phyloP scores from a whole-genome alignment of 2,113 vertebrate species.

The Micronycteris hirsuta region DNA sequence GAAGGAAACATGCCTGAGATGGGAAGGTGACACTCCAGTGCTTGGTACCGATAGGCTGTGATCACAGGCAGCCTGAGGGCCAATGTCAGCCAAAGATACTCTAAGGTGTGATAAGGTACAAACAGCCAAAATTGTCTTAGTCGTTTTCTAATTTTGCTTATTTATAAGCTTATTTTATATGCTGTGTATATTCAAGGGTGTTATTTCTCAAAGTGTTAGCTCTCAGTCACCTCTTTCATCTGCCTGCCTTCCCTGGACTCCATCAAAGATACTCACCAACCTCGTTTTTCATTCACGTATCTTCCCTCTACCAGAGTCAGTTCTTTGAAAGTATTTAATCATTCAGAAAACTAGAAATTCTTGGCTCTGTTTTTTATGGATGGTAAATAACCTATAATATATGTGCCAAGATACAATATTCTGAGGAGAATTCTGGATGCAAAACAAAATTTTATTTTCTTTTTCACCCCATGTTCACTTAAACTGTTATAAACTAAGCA shows the following conservation, averaged over 20 bases:
- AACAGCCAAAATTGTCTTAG: background rate
- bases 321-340: background rate
- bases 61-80: fast-evolving
- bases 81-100: background rate
- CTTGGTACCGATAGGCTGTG: background rate
- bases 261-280: background rate
- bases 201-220: background rate
- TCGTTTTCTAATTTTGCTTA: background rate
- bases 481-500: background rate
- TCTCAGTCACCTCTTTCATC: background rate
- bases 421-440: background rate
- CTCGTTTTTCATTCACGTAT: background rate
- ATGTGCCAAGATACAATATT: background rate
- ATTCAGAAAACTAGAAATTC: background rate
- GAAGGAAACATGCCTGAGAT: background rate
- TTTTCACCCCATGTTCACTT: background rate
- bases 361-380: background rate
- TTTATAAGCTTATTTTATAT: background rate
- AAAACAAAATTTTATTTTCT: background rate
- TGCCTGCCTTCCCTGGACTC: background rate
- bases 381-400: background rate
- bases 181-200: background rate
- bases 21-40: too few species aligned
- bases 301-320: background rate
- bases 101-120: background rate